These are phyloP conservation scores for Drosophila vallismaia DNA, from an alignment of 2,888 invertebrate species.

Conservation along the genomic window DNA sequence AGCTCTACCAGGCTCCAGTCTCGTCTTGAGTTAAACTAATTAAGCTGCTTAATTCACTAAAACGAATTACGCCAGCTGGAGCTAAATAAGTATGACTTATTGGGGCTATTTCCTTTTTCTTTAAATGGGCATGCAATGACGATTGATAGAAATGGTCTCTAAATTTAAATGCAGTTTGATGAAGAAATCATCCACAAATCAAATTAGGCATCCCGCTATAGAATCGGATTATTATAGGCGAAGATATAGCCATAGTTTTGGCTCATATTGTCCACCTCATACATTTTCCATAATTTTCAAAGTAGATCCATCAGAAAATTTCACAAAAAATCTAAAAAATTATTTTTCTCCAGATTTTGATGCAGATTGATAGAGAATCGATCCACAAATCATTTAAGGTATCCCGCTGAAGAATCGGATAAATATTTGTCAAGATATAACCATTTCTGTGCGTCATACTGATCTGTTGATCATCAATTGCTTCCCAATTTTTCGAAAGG, in stretches of 20 bases:
- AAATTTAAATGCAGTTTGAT: no score
- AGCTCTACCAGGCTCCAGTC: slow-evolving; percentile 23
- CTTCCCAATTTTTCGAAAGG: no score
- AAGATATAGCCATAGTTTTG: background rate
- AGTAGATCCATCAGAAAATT: no score
- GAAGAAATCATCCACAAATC: background rate
- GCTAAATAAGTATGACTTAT: background rate
- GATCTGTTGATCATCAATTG: no score
- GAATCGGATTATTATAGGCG: background rate
- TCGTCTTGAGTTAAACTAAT: slow-evolving; percentile 40
- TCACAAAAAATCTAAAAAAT: no score
- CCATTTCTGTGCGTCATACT: no score
- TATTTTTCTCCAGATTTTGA: no score
- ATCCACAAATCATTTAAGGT: no score
- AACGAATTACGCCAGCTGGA: slow-evolving; percentile 25
- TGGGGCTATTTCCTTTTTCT: background rate
- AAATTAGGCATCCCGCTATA: background rate
- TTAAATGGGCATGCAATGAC: background rate
- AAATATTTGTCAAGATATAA: background rate
- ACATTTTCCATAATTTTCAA: no score
- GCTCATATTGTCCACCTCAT: background rate
- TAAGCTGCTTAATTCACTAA: slow-evolving; percentile 41
- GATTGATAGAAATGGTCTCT: no score
- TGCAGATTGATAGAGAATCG: no score
- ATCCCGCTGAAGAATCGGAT: background rate